phyloP scores from a whole-genome alignment of 2,113 vertebrate genomes.

The Callithrix jacchus region DNA sequence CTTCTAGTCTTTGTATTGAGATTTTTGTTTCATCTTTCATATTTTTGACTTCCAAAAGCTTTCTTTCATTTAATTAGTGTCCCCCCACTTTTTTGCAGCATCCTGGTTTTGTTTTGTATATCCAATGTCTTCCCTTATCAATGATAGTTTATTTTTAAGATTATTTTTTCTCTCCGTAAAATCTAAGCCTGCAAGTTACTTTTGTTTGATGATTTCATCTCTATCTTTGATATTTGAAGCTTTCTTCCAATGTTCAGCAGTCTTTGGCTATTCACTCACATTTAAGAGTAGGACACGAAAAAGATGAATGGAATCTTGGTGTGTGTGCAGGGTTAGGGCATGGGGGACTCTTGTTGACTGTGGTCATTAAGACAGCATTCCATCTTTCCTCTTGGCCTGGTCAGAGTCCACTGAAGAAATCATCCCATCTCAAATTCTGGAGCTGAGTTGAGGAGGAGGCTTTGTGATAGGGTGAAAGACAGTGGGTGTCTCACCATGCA shows the following conservation, averaged over 20 bases:
- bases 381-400: background rate
- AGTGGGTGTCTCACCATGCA: background rate
- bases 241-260: background rate
- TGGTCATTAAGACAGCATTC: background rate
- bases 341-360: background rate
- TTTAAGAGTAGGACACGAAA: background rate
- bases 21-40: background rate
- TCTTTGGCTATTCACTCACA: background rate
- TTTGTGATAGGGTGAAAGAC: background rate
- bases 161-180: background rate
- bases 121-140: background rate
- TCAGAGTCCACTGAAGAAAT: background rate
- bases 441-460: background rate
- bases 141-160: background rate
- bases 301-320: background rate
- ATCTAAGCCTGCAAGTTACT: background rate
- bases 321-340: background rate
- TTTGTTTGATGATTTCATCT: background rate
- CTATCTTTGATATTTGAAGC: background rate
- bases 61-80: background rate
- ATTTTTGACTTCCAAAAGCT: background rate
- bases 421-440: background rate
- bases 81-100: background rate
- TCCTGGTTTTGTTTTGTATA: background rate
- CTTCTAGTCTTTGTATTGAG: background rate